A percentile compares a stretch with the other conserved stretches of the same genome.
These are phyloP conservation scores for Halocaridina rubra DNA, from an alignment of 2,888 invertebrate species.

Conservation along the genomic window DNA sequence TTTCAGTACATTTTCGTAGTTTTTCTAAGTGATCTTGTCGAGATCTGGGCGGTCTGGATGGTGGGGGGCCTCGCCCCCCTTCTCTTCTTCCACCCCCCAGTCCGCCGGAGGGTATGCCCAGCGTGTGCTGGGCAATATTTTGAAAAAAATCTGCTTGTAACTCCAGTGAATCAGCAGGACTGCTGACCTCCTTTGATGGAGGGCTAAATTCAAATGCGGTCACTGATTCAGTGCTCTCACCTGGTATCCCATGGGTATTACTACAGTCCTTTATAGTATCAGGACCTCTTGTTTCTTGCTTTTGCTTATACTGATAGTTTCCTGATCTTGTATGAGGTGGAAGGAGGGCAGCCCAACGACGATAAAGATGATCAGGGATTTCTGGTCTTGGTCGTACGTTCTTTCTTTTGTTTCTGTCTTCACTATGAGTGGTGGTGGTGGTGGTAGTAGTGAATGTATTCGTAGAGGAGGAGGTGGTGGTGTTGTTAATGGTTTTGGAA, in stretches of 20 bases:
- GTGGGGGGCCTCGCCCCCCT: slow-evolving; percentile 70
- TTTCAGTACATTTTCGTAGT: slow-evolving; percentile 81
- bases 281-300: slow-evolving; percentile 5
- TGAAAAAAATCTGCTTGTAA: slow-evolving; percentile 15
- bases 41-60: slow-evolving; percentile 56
- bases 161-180: not conserved
- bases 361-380: slow-evolving; percentile 55
- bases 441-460: not conserved
- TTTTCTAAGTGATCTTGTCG: slow-evolving; percentile 72
- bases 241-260: slow-evolving; percentile 29
- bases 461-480: not conserved
- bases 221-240: slow-evolving; percentile 33
- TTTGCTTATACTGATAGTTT: not conserved
- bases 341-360: slow-evolving; percentile 47
- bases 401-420: slow-evolving; percentile 14
- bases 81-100: slow-evolving; percentile 64
- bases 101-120: slow-evolving; percentile 70
- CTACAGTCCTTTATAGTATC: slow-evolving; percentile 4
- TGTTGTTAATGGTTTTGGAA: not conserved
- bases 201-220: slow-evolving; percentile 19
- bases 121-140: slow-evolving; percentile 74
- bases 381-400: slow-evolving; percentile 50
- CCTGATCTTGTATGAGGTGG: slow-evolving; percentile 18
- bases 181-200: not conserved
- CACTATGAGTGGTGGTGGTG: not conserved